Evolutionary conservation across 2,888 invertebrate species (phyloP), one percentile per base, ranked within the genome.

Genomic region (Phaonia tiefii): DNA sequence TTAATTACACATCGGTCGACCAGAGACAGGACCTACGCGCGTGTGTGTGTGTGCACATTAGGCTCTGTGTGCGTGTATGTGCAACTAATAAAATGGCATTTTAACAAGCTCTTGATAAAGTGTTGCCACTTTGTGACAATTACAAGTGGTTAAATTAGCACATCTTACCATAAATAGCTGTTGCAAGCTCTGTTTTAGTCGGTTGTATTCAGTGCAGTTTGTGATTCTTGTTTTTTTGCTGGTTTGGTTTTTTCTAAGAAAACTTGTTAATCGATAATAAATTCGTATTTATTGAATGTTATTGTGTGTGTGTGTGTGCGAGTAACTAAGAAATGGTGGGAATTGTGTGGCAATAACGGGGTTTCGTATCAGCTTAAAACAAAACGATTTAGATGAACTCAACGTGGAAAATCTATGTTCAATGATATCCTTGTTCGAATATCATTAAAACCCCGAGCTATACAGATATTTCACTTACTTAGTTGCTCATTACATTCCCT

Each of bases 81-180:
- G 42, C 66, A 58, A 60, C 58, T 70, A 75, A 80, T 77, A 80
- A 81, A 81, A 69, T 77, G 71, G 80, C 74, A 81, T 81, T 66
- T 75, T 81, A 75, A 77, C 71, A 63, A 77, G 71, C 67, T 71
- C 49, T 69, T 75, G 71, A 71, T 75, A 75, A 81, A 75, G 77
- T 77, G 80, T 81, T 77, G 80, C 80, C 80, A 77, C 66, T 78
- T 54, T 78, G 54, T 75, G 67, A 42, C 80, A 75, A 78, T 81
- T 81, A 71, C 60, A 77, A 67, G 74, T 77, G 74, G 10, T 60
- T 77, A 54, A 77, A 80, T 77, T 80, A 77, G 70, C 66, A 58
- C 20, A 70, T 74, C 54, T 37, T 67, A 46, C 75, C 75, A 80
- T 69, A 75, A 63, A 63, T 63, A 63, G 63, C 11, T 13, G 60